Conservation (phyloP, 2,888 invertebrate species). For the Trissonchulus latispiculum region DNA sequence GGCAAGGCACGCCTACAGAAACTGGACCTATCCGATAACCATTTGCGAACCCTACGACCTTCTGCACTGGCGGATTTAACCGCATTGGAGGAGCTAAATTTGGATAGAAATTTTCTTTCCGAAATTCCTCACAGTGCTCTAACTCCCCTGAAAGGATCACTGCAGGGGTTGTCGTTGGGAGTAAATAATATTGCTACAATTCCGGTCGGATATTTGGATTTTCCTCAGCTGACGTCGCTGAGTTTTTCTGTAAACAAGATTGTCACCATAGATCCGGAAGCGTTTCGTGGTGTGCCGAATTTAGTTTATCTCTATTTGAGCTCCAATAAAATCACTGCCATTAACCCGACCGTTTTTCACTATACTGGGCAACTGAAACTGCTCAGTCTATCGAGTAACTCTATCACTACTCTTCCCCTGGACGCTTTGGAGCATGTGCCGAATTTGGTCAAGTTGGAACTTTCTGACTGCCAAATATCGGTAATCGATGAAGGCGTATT, state of each 20-base stretch:
- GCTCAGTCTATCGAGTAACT: constrained; percentile 41
- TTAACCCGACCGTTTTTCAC: constrained; percentile 40
- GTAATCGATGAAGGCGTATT: constrained; percentile 42
- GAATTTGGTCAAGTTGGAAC: constrained; percentile 40
- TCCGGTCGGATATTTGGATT: constrained; percentile 40
- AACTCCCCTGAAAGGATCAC: constrained; percentile 33
- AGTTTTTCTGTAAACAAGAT: constrained; percentile 43
- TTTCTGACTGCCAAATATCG: constrained; percentile 42
- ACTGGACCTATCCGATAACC: constrained; percentile 39
- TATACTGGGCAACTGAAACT: constrained; percentile 12
- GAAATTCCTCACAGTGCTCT: constrained; percentile 38
- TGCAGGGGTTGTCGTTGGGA: constrained; percentile 41
- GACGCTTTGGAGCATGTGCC: constrained; percentile 41
- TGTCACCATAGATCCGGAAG: constrained; percentile 37
- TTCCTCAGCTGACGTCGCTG: constrained; percentile 39
- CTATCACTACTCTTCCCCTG: constrained; percentile 40
- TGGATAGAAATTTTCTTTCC: constrained; percentile 40
- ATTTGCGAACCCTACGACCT: constrained; percentile 23
- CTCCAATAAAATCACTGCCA: constrained; percentile 40
- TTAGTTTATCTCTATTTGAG: constrained; percentile 42
- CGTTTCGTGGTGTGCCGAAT: constrained; percentile 39
- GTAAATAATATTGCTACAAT: constrained; percentile 38
- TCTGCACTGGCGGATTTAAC: constrained; percentile 9
- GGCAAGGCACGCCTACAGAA: constrained; percentile 36
- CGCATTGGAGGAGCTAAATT: constrained; percentile 34